phyloP scores from a whole-genome alignment of 2,888 invertebrate species.

The Tetanocera ferruginea region DNA sequence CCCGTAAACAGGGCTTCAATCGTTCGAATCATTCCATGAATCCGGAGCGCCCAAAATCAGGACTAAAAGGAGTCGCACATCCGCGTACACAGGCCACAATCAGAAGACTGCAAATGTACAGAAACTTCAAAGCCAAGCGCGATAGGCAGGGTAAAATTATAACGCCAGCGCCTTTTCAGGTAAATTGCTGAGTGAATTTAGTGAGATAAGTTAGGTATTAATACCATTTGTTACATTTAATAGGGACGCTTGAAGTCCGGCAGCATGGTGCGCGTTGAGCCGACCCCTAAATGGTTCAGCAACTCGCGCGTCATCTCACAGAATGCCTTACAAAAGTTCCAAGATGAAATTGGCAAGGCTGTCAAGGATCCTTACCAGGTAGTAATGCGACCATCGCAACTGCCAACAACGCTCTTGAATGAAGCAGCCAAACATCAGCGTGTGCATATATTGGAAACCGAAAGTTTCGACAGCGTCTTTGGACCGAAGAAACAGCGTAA shows the following conservation, averaged over 20 bases:
- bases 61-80: conserved; percentile 87
- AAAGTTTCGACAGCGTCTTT: conserved; percentile 94
- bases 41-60: conserved; percentile 85
- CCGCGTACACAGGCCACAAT: conserved; percentile 93
- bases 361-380: conserved; percentile 97
- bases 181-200: conserved; percentile 43
- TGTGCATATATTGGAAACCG: conserved; percentile 95
- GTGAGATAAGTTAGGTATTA: not conserved
- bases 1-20: conserved; percentile 87
- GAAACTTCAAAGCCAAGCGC: conserved; percentile 95
- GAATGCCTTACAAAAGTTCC: conserved; percentile 87
- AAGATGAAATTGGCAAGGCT: conserved; percentile 94
- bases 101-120: conserved; percentile 97
- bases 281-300: conserved; percentile 98
- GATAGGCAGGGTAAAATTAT: conserved; percentile 91
- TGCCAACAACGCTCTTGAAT: conserved; percentile 94
- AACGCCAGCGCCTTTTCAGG: conserved; percentile 94
- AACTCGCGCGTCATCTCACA: conserved; percentile 98
- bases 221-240: not conserved
- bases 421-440: conserved; percentile 91
- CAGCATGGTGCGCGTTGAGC: conserved; percentile 93
- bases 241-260: conserved; percentile 87
- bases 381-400: conserved; percentile 94
- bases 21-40: conserved; percentile 95
- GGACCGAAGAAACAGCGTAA: conserved; percentile 95